phyloP scores from a whole-genome alignment of 1,140 invertebrate species.

The Scaptomyza hsui region DNA sequence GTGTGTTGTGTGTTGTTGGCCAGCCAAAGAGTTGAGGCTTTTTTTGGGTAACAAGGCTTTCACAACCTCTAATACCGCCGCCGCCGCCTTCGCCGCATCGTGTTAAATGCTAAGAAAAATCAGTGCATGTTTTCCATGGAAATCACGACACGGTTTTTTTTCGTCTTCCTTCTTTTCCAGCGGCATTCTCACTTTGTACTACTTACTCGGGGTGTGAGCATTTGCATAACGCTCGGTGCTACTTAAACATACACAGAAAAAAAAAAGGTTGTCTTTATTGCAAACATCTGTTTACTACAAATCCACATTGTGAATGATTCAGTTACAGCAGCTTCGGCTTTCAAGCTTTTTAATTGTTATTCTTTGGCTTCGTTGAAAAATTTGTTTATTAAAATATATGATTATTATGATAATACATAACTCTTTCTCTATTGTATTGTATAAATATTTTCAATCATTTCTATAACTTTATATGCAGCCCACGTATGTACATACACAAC shows the following conservation, averaged over 20 bases:
- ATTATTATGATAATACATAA: too few relatives aligned
- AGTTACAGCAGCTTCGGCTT: neutral
- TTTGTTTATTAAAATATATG: neutral
- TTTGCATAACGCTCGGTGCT: slow-evolving; percentile 36
- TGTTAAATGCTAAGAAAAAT: slow-evolving; percentile 49
- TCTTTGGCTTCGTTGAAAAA: too few relatives aligned
- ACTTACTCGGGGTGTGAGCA: slow-evolving; percentile 38
- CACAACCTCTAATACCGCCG: neutral
- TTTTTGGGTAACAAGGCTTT: slow-evolving; percentile 11
- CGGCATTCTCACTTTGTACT: slow-evolving; percentile 18
- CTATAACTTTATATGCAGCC: too few relatives aligned
- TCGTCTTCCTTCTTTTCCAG: slow-evolving; percentile 9
- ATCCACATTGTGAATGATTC: neutral
- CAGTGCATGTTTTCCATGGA: slow-evolving; percentile 69
- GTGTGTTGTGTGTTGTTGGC: neutral
- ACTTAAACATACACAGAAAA: slow-evolving; percentile 1
- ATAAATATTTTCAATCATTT: too few relatives aligned
- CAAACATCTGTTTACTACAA: neutral
- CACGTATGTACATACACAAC: too few relatives aligned
- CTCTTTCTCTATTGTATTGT: too few relatives aligned
- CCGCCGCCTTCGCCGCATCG: slow-evolving; percentile 9
- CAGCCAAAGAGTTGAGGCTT: slow-evolving; percentile 67
- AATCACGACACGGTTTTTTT: slow-evolving; percentile 63
- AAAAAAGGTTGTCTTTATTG: neutral
- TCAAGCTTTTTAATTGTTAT: slow-evolving; percentile 2